phyloP scores from a whole-genome alignment of 2,113 vertebrate genomes.

The Helogale parvula region DNA sequence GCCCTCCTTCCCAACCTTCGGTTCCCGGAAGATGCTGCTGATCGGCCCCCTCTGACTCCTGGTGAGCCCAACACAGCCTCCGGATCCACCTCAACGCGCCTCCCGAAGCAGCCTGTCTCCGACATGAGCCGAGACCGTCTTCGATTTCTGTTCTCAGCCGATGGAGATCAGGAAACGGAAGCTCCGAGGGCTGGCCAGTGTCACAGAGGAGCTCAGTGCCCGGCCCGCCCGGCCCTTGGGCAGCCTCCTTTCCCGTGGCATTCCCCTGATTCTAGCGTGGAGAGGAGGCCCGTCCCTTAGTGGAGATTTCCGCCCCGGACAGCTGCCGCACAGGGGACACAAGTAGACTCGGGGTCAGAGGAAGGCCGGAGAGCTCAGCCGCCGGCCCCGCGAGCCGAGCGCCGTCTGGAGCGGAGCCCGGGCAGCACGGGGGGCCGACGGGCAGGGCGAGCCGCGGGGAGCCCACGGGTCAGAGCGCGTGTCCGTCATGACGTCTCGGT shows the following conservation, averaged over 20 bases:
- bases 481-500: fast-evolving
- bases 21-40: background rate
- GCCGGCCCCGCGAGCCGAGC: fast-evolving
- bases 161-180: background rate
- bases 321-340: background rate
- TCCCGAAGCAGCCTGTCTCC: background rate
- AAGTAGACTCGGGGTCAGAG: background rate
- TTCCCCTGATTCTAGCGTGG: background rate
- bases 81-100: background rate
- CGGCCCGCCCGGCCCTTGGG: fast-evolving
- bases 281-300: background rate
- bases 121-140: background rate
- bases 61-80: background rate
- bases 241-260: background rate
- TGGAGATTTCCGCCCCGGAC: slow-evolving; percentile 5
- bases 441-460: fast-evolving
- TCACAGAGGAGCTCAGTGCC: background rate
- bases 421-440: fast-evolving
- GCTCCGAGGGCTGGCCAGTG: background rate
- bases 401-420: fast-evolving
- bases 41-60: background rate
- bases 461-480: fast-evolving
- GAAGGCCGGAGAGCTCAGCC: background rate
- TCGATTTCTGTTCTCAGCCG: background rate
- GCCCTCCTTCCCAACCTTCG: background rate